phyloP scores from a whole-genome alignment of 1,140 invertebrate genomes.

The Drosophila lacteicornis region DNA sequence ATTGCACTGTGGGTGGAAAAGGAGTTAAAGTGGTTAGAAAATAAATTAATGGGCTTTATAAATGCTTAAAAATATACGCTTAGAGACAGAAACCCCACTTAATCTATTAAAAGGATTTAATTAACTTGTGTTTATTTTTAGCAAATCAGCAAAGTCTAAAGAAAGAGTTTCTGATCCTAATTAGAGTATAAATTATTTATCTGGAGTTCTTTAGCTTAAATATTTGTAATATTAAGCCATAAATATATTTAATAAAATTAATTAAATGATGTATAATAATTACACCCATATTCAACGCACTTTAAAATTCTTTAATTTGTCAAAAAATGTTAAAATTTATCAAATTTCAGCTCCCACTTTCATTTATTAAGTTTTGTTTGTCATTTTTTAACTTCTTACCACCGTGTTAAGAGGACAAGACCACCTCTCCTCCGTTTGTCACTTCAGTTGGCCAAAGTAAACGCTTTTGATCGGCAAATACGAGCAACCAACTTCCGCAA shows the following conservation, averaged over 20 bases:
- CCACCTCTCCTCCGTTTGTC: background rate
- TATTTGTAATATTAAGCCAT: no score
- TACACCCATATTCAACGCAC: background rate
- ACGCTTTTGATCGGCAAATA: slow-evolving; percentile 46
- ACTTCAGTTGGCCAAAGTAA: slow-evolving; percentile 26
- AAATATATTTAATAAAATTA: no score
- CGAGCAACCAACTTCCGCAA: slow-evolving; percentile 34
- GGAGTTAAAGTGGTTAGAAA: background rate
- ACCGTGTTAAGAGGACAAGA: slow-evolving; percentile 3
- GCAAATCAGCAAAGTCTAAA: no score
- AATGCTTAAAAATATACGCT: background rate
- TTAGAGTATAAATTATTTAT: no score
- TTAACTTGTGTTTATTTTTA: no score
- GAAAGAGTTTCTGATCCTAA: no score
- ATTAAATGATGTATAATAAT: background rate
- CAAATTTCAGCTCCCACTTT: background rate
- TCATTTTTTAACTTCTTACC: background rate
- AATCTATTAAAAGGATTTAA: no score
- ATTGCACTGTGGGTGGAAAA: slow-evolving; percentile 30
- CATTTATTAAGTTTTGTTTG: background rate
- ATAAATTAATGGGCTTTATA: no score
- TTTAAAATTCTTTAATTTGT: no score
- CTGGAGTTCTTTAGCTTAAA: no score
- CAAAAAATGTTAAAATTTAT: no score
- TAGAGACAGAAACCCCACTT: background rate